Evolutionary conservation across 53 echinoderm and acorn worm species (phyloP), one percentile per base, ranked within the genome.

Genomic region (Temnopleurus reevesii): DNA sequence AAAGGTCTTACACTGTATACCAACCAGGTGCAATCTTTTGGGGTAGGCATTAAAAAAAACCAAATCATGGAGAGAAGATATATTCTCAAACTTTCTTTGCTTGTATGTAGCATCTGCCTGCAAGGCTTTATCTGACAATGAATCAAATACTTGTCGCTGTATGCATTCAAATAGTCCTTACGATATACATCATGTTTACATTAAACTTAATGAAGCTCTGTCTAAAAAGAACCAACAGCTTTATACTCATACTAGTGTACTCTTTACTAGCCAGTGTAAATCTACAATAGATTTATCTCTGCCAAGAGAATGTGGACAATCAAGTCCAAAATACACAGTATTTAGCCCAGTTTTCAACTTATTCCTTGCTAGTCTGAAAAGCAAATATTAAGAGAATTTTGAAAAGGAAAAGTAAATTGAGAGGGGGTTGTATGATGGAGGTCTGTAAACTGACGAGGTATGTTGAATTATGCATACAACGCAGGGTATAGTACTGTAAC

Each of bases 211-310:
- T 41, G n/a, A 71, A 71, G 38, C 41, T 5, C 7, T 23, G 23
- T 8, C 1, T 2, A 21, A 41, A 71, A 71, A 23, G 41, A 41
- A 41, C 41, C 71, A 18, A 71, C 71, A 38, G 71, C n/a, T 71
- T 71, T 71, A 71, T 41, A 38, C 71, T 31, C 71, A n/a, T n/a
- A 8, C 38, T 71, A 38, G 46, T 49, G 46, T 28, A 49, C 79
- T 79, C n/a, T n/a, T n/a, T n/a, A n/a, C n/a, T n/a, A n/a, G n/a
- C n/a, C n/a, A 47, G 79, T 49, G 49, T 46, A 79, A 79, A 79
- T 79, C 79, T 79, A 79, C 79, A 79, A 79, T 47, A 47, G 79
- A 79, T 79, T 79, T 79, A 49, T 3, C 5, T 79, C 5, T 79
- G 49, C 46, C 46, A 38, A 17, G 9, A 79, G 79, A 77, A 24